phyloP scores from a whole-genome alignment of 2,888 invertebrate genomes.

The Apamea anceps region DNA sequence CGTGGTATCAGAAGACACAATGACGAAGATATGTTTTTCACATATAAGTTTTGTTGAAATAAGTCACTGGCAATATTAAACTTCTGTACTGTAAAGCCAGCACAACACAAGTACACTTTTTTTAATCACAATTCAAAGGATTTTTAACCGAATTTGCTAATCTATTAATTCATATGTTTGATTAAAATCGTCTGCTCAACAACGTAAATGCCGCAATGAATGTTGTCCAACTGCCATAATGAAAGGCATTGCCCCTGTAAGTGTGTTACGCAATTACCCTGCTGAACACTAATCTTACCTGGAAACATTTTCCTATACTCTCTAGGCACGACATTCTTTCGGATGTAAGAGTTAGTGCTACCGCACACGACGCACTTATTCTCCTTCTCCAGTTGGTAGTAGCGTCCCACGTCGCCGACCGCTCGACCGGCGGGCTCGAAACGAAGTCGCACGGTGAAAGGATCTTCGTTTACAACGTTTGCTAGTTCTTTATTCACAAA shows the following conservation, averaged over 20 bases:
- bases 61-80: background rate
- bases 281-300: slow-evolving; percentile 78
- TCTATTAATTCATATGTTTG: background rate
- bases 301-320: slow-evolving; percentile 95
- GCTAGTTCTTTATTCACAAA: slow-evolving; percentile 89
- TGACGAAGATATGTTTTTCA: background rate
- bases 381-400: slow-evolving; percentile 93
- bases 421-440: slow-evolving; percentile 95
- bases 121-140: background rate
- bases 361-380: slow-evolving; percentile 96
- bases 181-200: background rate
- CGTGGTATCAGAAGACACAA: background rate
- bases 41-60: background rate
- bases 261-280: background rate
- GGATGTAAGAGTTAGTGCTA: slow-evolving; percentile 91
- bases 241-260: background rate
- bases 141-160: background rate
- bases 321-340: slow-evolving; percentile 95
- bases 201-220: background rate
- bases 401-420: slow-evolving; percentile 92
- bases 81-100: background rate
- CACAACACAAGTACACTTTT: background rate
- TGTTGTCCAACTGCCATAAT: background rate
- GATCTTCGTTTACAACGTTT: slow-evolving; percentile 82
- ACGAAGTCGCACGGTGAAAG: slow-evolving; percentile 92